Conservation (phyloP, 2,113 vertebrate genomes). For the Tragelaphus strepsiceros region DNA sequence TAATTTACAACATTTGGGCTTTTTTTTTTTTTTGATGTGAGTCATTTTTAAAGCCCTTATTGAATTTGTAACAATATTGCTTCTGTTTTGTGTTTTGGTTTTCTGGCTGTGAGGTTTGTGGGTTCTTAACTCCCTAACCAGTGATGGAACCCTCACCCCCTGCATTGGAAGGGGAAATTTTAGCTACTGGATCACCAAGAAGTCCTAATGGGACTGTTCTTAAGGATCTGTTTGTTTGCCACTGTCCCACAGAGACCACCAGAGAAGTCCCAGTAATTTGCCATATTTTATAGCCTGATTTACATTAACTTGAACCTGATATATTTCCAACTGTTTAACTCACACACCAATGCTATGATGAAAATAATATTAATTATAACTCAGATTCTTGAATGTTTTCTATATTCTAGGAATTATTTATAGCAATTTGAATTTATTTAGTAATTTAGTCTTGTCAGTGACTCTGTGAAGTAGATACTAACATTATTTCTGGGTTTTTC, state of each 20-base stretch:
- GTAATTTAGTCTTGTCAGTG: neutral
- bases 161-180: neutral
- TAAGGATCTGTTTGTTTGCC: neutral
- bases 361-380: neutral
- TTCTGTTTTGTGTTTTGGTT: neutral
- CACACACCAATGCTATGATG: neutral
- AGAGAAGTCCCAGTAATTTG: neutral
- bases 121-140: neutral
- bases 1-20: neutral
- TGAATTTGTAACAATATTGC: neutral
- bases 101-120: neutral
- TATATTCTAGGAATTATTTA: neutral
- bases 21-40: neutral
- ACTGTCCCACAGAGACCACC: neutral
- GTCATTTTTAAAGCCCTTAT: neutral
- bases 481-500: neutral
- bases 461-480: neutral
- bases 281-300: neutral
- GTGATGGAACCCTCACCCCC: neutral
- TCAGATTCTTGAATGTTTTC: neutral
- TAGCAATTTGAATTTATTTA: neutral
- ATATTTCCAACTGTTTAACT: neutral
- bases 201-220: neutral
- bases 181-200: neutral
- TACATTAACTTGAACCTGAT: neutral